Evolutionary conservation across 2,113 vertebrate species (phyloP).

Genomic region (zebrafish (Danio rerio)): GRCz12tu NC_133195.1:11628001-11628500

Average conservation of each 20-base stretch:
- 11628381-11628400: background rate
- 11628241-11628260: conserved; percentile 11
- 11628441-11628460: conserved; percentile 6
- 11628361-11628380: background rate
- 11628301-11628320: conserved; percentile 1
- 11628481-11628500: conserved; percentile 9
- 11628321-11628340: conserved; percentile 5
- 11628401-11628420: background rate
- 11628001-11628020: background rate
- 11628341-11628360: background rate
- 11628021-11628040: background rate
- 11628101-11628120: conserved; percentile 7
- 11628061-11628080: background rate
- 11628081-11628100: background rate
- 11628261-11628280: background rate
- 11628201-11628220: background rate
- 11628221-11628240: background rate
- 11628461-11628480: conserved; percentile 28
- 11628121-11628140: background rate
- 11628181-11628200: conserved; percentile 3
- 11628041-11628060: background rate
- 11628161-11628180: background rate
- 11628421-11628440: conserved; percentile 26
- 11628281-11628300: background rate
- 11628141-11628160: background rate